Base-by-base conservation (phyloP, 1,140 invertebrate genomes). In the Drosophila eugracilis region DNA sequence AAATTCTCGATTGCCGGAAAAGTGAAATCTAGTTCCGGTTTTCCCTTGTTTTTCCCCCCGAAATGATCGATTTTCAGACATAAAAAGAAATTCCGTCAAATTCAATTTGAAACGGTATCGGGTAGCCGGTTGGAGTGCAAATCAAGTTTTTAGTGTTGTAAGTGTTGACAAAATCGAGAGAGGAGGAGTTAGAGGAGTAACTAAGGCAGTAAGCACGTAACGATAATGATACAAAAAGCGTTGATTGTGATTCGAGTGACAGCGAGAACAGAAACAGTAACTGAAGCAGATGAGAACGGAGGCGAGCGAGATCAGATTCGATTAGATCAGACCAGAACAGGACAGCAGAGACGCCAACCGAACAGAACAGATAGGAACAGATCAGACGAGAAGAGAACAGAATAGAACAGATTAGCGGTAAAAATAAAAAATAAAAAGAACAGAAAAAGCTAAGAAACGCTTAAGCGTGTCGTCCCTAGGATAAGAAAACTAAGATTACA, bases 181-280 rank as follows among this genome's bases (percentile, higher is more conserved):
- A 34, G 14, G 32, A 34, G 32, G 26, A 19, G 21, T 37, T 41
- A 12, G 67, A 30, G 15, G 12, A 44, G 72, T 52, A 62, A 30
- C 49, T 45, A 17, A 47, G 15, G 15, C 12, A 53, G 47, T 30
- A 39, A n/a, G 34, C 17, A 50, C 17, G 21, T 67, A 50, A 42
- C 36, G 28, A 66, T 72, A 42, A 59, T 7, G 17, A 65, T 60
- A 59, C 34, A 73, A 73, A 72, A 79, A 89, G 79, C 84, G 85
- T 85, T 85, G 73, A 89, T 89, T 89, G 84, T 84, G 84, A 89
- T 89, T 83, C 54, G 53, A 71, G 50, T 54, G 47, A 77, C 66
- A 63, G 71, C 71, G 75, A 63, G 57, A 54, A 52, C 44, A 45
- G 41, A 30, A 65, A 54, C 26, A 58, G 63, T 10, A 26, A 58